Evolutionary conservation across 2,888 invertebrate genomes (phyloP), one percentile per base, ranked within the genome.

Genomic region (Campaea margaritaria): DNA sequence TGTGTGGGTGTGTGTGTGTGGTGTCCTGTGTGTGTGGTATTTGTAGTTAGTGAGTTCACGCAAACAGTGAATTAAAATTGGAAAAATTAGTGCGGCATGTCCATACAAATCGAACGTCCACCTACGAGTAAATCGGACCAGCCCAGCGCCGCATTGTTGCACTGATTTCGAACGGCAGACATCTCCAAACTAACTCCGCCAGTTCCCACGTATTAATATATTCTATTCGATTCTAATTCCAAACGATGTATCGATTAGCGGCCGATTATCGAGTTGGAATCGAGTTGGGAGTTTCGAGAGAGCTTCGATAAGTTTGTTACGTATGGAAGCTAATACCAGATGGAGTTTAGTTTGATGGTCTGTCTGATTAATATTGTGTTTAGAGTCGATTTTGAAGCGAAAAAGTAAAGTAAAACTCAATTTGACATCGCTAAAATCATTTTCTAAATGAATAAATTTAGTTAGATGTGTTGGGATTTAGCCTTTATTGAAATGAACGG

Each of bases 171-270:
- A 85, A 73, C 85, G 79, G 83, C 85, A 88, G 87, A 87, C 88
- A 89, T 91, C 88, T 87, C 87, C 87, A 87, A 88, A 88, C 87
- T 87, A 86, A 87, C 82, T 87, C 85, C 74, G 79, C 74, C 76
- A 67, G 70, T 85, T 87, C 89, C 87, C 90, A 89, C 89, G 89
- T 91, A 91, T 90, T 91, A 91, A 90, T 91, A 91, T 91, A 91
- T 91, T 90, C 88, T 85, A 89, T 88, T 89, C 87, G 87, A 86
- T 86, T 87, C 83, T 89, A 87, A 89, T 88, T 86, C 83, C 79
- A 74, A 76, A 75, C 82, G 86, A 87, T 87, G 87, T 89, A 90
- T 89, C 90, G 90, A 89, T 90, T 87, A 76, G 75, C 49, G 67
- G 60, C 50, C 62, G 64, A 68, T 67, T 66, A 68, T 70, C 62